Evolutionary conservation across 2,797 vertebrate genomes (phyloP).

Genomic region (Spizella passerina): DNA sequence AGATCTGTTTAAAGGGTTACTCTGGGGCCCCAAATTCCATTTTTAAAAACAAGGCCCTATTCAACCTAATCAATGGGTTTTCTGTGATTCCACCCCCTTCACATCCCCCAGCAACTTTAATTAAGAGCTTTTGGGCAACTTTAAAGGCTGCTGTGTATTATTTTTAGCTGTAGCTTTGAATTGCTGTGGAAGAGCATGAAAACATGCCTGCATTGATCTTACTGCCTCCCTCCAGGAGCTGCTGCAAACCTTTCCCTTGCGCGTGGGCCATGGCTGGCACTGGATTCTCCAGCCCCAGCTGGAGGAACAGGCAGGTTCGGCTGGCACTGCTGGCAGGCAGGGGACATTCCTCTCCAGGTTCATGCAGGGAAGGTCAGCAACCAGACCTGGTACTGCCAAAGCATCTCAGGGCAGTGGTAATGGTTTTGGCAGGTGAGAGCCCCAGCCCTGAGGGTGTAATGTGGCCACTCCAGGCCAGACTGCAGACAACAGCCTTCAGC

Average conservation of each 20-base stretch:
- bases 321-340: background rate
- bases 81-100: background rate
- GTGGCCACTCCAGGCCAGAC: rapidly evolving
- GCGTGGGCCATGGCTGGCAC: rapidly evolving
- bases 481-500: background rate
- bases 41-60: constrained; percentile 37
- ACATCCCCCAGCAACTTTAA: background rate
- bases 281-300: background rate
- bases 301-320: background rate
- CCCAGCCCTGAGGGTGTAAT: rapidly evolving
- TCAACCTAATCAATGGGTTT: constrained; percentile 49
- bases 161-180: constrained; percentile 15
- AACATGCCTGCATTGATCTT: background rate
- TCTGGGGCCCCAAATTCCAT: constrained; percentile 27
- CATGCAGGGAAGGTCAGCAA: rapidly evolving
- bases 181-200: background rate
- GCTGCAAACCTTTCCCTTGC: rapidly evolving
- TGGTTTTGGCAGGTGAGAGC: background rate
- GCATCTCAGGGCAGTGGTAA: rapidly evolving
- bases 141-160: background rate
- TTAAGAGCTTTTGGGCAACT: background rate
- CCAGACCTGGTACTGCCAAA: background rate
- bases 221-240: background rate
- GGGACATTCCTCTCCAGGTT: background rate
- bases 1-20: constrained; percentile 40